Percentiles rank a stretch among this genome's conserved stretches.
Evolutionary conservation across 2,797 vertebrate genomes (phyloP).

Genomic region (Chloroceryle inda): DNA sequence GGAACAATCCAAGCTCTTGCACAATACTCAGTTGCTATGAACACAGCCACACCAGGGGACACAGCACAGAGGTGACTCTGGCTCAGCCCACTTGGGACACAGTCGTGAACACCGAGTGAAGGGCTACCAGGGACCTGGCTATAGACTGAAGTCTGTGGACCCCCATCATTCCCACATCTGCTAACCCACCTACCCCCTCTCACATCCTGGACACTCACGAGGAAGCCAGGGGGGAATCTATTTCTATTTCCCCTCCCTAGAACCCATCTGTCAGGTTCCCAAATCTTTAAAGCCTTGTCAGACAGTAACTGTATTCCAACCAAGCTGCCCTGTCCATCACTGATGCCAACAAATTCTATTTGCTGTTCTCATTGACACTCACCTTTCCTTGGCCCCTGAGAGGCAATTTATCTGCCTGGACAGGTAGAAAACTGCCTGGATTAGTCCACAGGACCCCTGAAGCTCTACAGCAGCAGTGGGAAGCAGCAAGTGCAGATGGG

Average conservation of each 20-base stretch:
- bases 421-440: neutral
- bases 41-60: rapidly evolving
- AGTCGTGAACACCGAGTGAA: neutral
- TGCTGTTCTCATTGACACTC: neutral
- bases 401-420: neutral
- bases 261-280: neutral
- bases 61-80: neutral
- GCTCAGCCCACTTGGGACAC: neutral
- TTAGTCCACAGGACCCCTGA: neutral
- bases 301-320: neutral
- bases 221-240: neutral
- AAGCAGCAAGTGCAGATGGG: neutral
- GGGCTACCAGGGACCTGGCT: neutral
- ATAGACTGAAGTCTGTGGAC: rapidly evolving
- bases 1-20: neutral
- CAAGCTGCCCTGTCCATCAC: neutral
- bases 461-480: neutral
- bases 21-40: neutral
- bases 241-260: neutral
- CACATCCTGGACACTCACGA: rapidly evolving
- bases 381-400: neutral
- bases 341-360: neutral
- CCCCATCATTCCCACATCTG: neutral
- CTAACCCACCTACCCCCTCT: neutral
- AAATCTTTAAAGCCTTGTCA: neutral